Conservation (phyloP, 64 coral and sea anemone species). For the Montipora foliosa region DNA sequence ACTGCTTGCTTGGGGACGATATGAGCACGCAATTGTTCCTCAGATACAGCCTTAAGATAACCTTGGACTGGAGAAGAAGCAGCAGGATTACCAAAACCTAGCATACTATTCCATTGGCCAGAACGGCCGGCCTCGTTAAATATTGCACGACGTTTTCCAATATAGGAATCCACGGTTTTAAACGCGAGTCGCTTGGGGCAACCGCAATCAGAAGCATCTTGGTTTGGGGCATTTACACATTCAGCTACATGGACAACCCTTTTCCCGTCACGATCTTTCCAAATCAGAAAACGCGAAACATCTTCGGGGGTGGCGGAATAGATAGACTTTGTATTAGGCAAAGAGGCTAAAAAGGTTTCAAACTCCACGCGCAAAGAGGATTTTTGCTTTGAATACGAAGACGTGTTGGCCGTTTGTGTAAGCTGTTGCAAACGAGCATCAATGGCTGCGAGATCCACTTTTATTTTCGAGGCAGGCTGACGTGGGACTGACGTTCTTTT, state of each 20-base stretch:
- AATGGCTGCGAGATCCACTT: constrained; percentile 1
- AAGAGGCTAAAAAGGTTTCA: background rate
- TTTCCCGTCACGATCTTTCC: background rate
- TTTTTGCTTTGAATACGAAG: constrained; percentile 28
- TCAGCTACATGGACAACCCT: background rate
- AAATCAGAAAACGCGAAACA: background rate
- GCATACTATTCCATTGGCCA: background rate
- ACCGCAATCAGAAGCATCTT: background rate
- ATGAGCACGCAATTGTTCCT: no score
- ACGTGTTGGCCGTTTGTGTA: background rate
- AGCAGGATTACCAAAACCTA: constrained; percentile 38
- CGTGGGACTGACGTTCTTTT: background rate
- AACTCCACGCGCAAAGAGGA: background rate
- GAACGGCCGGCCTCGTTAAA: constrained; percentile 18
- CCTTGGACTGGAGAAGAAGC: background rate
- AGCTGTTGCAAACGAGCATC: constrained; percentile 15
- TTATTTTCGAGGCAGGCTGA: background rate
- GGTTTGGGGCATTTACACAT: constrained; percentile 4
- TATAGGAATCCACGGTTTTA: constrained; percentile 25
- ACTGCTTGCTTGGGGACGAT: no score
- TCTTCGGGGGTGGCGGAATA: constrained; percentile 5
- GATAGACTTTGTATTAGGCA: background rate
- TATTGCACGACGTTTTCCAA: constrained; percentile 20
- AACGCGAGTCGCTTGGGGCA: constrained; percentile 19
- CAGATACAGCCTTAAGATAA: background rate